Percentiles rank a stretch among this genome's conserved stretches.
These are phyloP conservation scores for Drosophila chauvacae DNA, from an alignment of 1,140 invertebrate species.

Conservation along the genomic window DNA sequence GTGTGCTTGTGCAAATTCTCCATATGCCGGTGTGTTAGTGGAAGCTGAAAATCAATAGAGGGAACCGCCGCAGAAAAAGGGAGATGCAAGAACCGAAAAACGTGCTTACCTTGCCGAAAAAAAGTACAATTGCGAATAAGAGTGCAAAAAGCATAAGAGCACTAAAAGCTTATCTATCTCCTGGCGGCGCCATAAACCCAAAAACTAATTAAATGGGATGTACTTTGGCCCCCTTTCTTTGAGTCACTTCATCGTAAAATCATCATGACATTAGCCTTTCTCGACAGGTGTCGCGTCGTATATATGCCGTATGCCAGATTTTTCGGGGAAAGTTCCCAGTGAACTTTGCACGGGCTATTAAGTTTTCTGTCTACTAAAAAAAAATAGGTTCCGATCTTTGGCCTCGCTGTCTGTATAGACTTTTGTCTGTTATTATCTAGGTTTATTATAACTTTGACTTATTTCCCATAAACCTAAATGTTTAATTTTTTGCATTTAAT, in stretches of 20 bases:
- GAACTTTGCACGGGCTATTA: conserved; percentile 37
- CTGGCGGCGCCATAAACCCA: conserved; percentile 30
- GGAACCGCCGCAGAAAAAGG: background rate
- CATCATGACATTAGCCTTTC: conserved; percentile 18
- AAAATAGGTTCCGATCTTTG: conserved; percentile 32
- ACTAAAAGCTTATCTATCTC: conserved; percentile 41
- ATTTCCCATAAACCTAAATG: background rate
- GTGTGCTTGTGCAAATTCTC: conserved; percentile 41
- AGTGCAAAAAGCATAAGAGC: conserved; percentile 28
- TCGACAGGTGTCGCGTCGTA: conserved; percentile 32
- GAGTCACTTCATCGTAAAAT: conserved; percentile 26
- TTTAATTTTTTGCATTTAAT: background rate
- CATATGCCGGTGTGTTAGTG: conserved; percentile 5
- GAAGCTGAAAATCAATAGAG: conserved; percentile 55
- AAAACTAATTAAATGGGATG: conserved; percentile 63
- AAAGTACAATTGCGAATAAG: conserved; percentile 10
- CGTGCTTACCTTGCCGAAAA: conserved; percentile 39
- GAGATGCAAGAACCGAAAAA: conserved; percentile 41
- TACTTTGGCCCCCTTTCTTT: conserved; percentile 53
- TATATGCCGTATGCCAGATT: background rate
- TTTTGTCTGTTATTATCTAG: background rate
- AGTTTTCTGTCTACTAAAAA: background rate
- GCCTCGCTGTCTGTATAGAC: conserved; percentile 5
- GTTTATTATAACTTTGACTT: background rate
- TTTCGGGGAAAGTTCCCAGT: conserved; percentile 41